Evolutionary conservation across 2,888 invertebrate genomes (phyloP).

Genomic region (Phragmatobia fuliginosa): DNA sequence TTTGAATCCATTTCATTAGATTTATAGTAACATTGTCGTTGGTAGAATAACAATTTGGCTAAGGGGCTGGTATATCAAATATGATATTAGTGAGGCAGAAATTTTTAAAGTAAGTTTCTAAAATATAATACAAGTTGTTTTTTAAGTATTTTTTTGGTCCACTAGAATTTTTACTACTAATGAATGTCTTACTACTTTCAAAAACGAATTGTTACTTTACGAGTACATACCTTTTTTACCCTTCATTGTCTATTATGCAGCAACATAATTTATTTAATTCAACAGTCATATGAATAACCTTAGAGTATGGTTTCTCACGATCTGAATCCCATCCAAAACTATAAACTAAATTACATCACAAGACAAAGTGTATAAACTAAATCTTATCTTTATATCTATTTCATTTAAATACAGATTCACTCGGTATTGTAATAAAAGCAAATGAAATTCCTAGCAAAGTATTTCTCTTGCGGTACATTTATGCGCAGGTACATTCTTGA

Average conservation of each 20-base stretch:
- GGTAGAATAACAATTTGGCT: too few relatives aligned
- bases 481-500: slow-evolving; percentile 24
- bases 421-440: slow-evolving; percentile 8
- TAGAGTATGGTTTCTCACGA: background rate
- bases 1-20: too few relatives aligned
- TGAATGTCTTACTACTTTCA: background rate
- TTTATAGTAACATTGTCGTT: too few relatives aligned
- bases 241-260: background rate
- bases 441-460: slow-evolving; percentile 26
- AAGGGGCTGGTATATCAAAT: background rate
- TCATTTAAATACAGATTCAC: background rate
- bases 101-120: too few relatives aligned
- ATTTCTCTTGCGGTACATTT: slow-evolving; percentile 28
- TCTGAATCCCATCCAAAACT: background rate
- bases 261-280: background rate
- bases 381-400: background rate
- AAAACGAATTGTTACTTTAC: background rate
- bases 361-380: background rate
- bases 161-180: background rate
- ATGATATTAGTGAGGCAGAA: background rate
- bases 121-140: too few relatives aligned
- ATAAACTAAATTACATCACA: background rate
- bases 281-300: background rate
- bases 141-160: too few relatives aligned
- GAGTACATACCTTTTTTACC: background rate